Conservation (phyloP, 2,113 vertebrate species). For the Acanthochromis polyacanthus region DNA sequence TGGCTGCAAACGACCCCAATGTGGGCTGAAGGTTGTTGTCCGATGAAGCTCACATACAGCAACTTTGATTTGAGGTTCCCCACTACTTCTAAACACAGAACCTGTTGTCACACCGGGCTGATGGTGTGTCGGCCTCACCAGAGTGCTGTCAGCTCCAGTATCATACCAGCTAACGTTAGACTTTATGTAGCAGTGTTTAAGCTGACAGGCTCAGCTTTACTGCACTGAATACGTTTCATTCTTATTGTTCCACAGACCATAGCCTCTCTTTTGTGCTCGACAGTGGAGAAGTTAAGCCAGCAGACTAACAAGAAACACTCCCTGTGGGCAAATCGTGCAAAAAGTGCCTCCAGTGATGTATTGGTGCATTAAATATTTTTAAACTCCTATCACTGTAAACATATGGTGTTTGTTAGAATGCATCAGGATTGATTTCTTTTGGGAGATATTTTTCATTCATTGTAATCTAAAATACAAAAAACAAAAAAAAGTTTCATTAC, state of each 20-base stretch:
- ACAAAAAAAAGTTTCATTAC: background rate
- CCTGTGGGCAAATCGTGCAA: background rate
- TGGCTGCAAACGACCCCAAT: too few relatives aligned
- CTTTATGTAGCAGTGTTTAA: background rate
- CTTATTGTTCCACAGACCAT: too few relatives aligned
- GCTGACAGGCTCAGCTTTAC: background rate
- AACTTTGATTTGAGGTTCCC: too few relatives aligned
- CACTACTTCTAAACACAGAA: too few relatives aligned
- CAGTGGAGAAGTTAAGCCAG: background rate
- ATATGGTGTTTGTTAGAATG: background rate
- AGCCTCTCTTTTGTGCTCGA: background rate
- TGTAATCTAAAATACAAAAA: background rate
- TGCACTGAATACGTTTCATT: background rate
- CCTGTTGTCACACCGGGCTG: too few relatives aligned
- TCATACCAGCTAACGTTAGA: too few relatives aligned
- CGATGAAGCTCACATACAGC: too few relatives aligned
- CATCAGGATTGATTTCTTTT: background rate
- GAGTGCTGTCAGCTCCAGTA: too few relatives aligned
- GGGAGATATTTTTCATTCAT: background rate
- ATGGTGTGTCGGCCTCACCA: too few relatives aligned
- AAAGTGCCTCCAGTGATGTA: background rate
- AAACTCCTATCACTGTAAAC: background rate
- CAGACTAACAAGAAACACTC: background rate
- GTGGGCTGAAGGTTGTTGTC: too few relatives aligned
- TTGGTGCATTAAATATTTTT: background rate